A percentile compares a stretch with the other conserved stretches of the same genome.
These are phyloP conservation scores for Sinocyclocheilus maitianheensis DNA, from an alignment of 2,113 vertebrate genomes.

Conservation along the genomic window DNA sequence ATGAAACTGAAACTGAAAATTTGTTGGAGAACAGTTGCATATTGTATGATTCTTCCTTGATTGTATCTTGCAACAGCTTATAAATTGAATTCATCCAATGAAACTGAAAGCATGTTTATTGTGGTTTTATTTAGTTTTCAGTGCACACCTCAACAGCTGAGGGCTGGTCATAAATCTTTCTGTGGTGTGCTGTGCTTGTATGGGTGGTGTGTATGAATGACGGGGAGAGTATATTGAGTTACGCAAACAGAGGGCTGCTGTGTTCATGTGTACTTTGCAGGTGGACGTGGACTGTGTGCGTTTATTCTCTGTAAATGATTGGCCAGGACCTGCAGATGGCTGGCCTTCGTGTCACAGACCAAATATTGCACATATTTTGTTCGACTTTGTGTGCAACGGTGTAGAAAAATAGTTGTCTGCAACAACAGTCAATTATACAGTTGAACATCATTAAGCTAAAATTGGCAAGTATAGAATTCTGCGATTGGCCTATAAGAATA, in stretches of 20 bases:
- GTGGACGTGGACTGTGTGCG: slow-evolving; percentile 20
- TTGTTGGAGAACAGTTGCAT: neutral
- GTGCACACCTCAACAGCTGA: neutral
- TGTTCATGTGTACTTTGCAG: slow-evolving; percentile 13
- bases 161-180: neutral
- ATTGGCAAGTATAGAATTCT: neutral
- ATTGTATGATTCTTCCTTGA: neutral
- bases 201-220: neutral
- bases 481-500: neutral
- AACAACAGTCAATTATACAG: neutral
- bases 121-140: neutral
- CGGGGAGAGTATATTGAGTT: neutral
- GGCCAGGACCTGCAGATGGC: slow-evolving; percentile 38
- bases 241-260: neutral
- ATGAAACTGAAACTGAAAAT: no score
- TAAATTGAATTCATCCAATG: neutral
- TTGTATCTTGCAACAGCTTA: neutral
- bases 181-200: neutral
- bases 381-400: neutral
- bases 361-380: slow-evolving; percentile 55
- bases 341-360: slow-evolving; percentile 44
- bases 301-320: slow-evolving; percentile 70
- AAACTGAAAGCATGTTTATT: neutral
- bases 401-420: neutral
- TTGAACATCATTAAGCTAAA: neutral